Percentiles rank a stretch among this genome's conserved stretches.
These are phyloP conservation scores for Hesperophylax magnus DNA, from an alignment of 1,140 invertebrate genomes.

Conservation along the genomic window DNA sequence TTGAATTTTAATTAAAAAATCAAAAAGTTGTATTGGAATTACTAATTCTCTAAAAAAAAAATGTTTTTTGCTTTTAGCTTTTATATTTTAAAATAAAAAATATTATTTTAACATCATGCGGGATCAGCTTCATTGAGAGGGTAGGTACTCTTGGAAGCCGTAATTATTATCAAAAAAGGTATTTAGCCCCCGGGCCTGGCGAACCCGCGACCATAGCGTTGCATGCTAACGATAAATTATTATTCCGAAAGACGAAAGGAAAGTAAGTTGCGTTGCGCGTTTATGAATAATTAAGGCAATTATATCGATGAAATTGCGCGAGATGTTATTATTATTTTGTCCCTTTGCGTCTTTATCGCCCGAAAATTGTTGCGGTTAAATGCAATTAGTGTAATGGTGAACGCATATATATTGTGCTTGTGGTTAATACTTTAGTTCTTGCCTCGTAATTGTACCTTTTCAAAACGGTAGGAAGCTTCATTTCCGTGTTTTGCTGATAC, in stretches of 20 bases:
- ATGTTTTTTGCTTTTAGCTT: no score
- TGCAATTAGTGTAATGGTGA: constrained; percentile 14
- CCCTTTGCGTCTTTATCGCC: constrained; percentile 33
- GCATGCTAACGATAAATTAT: constrained; percentile 51
- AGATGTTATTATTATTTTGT: constrained; percentile 33
- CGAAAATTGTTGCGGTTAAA: constrained; percentile 5
- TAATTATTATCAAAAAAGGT: constrained; percentile 42
- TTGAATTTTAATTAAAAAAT: no score
- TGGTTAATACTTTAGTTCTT: no score
- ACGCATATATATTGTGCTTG: neutral
- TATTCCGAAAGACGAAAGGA: constrained; percentile 39
- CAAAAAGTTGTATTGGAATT: no score
- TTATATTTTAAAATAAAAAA: no score
- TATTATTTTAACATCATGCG: neutral
- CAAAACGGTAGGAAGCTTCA: no score
- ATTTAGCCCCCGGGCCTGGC: constrained; percentile 43
- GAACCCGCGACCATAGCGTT: constrained; percentile 52
- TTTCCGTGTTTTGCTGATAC: no score
- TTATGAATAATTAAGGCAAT: constrained; percentile 58
- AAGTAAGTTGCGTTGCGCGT: constrained; percentile 39
- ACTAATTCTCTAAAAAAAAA: no score
- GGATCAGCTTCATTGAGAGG: neutral
- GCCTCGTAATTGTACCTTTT: no score
- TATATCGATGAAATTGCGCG: constrained; percentile 42
- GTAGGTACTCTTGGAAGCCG: constrained; percentile 35